Evolutionary conservation across 2,888 invertebrate species (phyloP).

Genomic region (Heterodera filipjevi): DNA sequence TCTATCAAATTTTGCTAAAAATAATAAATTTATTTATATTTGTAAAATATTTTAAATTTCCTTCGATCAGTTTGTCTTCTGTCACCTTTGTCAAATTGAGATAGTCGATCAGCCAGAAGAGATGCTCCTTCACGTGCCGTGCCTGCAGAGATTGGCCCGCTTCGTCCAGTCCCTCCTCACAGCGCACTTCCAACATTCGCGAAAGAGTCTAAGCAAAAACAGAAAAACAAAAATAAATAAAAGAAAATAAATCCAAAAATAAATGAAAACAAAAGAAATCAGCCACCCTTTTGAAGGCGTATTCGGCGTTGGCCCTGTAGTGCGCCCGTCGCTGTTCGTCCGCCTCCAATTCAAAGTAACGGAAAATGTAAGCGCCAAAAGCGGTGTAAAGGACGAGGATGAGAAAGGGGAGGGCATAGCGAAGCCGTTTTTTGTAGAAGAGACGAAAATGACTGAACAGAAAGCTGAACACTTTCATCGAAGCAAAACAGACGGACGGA

Average conservation of each 20-base stretch:
- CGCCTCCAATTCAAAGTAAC: slow-evolving; percentile 47
- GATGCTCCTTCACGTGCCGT: slow-evolving; percentile 55
- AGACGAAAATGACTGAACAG: slow-evolving; percentile 33
- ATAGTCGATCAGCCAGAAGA: slow-evolving; percentile 60
- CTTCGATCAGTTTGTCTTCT: neutral
- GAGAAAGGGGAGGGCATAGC: slow-evolving; percentile 40
- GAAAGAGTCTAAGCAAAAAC: slow-evolving; percentile 49
- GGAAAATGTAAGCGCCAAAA: slow-evolving; percentile 57
- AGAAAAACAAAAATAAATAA: slow-evolving; percentile 6
- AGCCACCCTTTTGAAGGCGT: slow-evolving; percentile 53
- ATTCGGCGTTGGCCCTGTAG: slow-evolving; percentile 48
- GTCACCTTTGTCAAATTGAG: slow-evolving; percentile 58
- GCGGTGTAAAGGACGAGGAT: slow-evolving; percentile 53
- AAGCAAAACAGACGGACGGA: neutral
- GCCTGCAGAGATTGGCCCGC: slow-evolving; percentile 42
- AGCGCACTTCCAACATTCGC: slow-evolving; percentile 56
- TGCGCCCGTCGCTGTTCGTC: slow-evolving; percentile 37
- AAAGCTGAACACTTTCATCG: slow-evolving; percentile 12
- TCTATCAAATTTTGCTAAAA: too few relatives aligned
- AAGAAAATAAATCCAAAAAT: neutral
- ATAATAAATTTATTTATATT: too few relatives aligned
- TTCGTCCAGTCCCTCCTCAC: slow-evolving; percentile 42
- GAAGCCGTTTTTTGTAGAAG: slow-evolving; percentile 41
- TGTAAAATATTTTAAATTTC: too few relatives aligned
- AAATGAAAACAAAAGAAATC: neutral